phyloP scores from a whole-genome alignment of 1,140 invertebrate genomes.

The Octopus sinensis region DNA sequence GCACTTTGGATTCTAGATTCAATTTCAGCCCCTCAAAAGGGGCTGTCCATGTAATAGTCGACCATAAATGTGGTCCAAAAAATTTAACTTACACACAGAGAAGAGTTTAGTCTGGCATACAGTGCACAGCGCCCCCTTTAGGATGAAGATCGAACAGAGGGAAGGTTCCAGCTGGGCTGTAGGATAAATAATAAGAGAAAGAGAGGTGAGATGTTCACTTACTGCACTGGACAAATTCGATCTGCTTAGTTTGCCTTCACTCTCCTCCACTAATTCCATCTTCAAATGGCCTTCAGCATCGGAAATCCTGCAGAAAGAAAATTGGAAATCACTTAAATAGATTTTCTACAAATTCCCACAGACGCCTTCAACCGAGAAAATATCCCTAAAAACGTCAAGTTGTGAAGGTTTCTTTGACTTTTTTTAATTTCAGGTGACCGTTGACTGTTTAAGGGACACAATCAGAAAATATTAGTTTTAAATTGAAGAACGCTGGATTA shows the following conservation, averaged over 20 bases:
- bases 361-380: neutral
- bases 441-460: neutral
- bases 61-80: no score
- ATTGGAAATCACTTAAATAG: neutral
- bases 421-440: neutral
- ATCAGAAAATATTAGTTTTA: neutral
- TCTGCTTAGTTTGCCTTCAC: conserved; percentile 25
- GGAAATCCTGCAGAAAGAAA: conserved; percentile 28
- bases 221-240: conserved; percentile 34
- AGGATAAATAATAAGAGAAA: neutral
- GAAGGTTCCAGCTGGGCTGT: neutral
- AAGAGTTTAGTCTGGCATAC: no score
- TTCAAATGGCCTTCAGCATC: conserved; percentile 29
- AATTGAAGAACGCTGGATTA: neutral
- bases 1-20: no score
- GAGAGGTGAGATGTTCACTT: neutral
- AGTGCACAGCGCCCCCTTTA: neutral
- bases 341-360: neutral
- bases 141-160: neutral
- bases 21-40: no score
- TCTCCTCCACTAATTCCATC: conserved; percentile 32
- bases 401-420: neutral
- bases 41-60: no score
- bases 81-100: no score
- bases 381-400: neutral